Conservation (phyloP, 1,140 invertebrate genomes). For the Adoxophyes honmai region DNA sequence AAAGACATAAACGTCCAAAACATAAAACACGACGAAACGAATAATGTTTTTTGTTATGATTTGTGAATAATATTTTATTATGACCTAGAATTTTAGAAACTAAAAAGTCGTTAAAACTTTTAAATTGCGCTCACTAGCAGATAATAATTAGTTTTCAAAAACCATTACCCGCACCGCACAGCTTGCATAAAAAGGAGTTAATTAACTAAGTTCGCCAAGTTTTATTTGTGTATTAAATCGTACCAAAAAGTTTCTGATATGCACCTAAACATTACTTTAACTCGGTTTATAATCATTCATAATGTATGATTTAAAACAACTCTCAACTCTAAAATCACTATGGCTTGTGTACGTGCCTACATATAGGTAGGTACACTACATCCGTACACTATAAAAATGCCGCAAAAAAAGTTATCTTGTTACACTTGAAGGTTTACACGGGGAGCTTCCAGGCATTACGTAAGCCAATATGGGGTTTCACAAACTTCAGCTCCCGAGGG, state of each 20-base stretch:
- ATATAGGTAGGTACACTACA: no score
- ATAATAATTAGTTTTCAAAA: constrained; percentile 14
- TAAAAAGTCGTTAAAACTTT: constrained; percentile 11
- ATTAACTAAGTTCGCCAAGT: not conserved
- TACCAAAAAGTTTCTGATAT: no score
- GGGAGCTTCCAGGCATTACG: no score
- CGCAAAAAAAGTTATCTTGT: no score
- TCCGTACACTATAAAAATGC: no score
- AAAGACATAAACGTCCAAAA: not conserved
- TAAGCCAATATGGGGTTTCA: not conserved
- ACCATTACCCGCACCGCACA: not conserved
- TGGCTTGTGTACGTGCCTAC: no score
- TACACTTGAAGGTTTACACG: no score
- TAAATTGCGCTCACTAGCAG: constrained; percentile 1
- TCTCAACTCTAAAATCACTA: no score
- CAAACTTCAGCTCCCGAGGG: not conserved
- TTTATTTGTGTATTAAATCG: no score
- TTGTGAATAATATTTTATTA: not conserved
- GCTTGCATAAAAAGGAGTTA: constrained; percentile 7
- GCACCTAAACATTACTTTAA: no score
- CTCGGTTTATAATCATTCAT: no score
- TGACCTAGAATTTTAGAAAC: not conserved
- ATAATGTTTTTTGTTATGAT: not conserved
- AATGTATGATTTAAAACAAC: no score
- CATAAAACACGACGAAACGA: not conserved